Conservation (phyloP, 2,113 vertebrate species). For the Seriola aureovittata region DNA sequence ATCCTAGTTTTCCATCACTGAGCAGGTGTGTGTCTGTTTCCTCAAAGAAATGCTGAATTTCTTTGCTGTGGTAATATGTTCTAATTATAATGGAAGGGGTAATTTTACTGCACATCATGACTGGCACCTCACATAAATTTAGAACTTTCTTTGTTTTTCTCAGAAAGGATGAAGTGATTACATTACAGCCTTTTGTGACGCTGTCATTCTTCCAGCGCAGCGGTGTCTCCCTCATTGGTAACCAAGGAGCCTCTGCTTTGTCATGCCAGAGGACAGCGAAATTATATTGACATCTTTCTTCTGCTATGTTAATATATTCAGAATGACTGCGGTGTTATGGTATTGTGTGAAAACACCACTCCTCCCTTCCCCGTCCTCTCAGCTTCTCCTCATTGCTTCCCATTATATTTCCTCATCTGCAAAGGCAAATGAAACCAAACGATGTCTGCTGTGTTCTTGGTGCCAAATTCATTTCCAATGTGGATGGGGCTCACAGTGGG, state of each 20-base stretch:
- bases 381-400: slow-evolving; percentile 33
- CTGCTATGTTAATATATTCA: slow-evolving; percentile 59
- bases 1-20: neutral
- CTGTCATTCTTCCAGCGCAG: slow-evolving; percentile 59
- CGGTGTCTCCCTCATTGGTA: slow-evolving; percentile 39
- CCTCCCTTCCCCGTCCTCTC: slow-evolving; percentile 13
- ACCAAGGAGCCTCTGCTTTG: slow-evolving; percentile 48
- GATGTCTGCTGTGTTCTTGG: slow-evolving; percentile 44
- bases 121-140: slow-evolving; percentile 43
- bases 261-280: slow-evolving; percentile 48
- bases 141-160: slow-evolving; percentile 51
- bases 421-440: slow-evolving; percentile 47
- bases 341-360: slow-evolving; percentile 36
- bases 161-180: slow-evolving; percentile 57
- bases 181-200: slow-evolving; percentile 69
- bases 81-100: slow-evolving; percentile 34
- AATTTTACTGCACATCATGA: slow-evolving; percentile 9
- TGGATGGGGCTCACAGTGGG: slow-evolving; percentile 53
- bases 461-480: slow-evolving; percentile 62
- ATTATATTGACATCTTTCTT: slow-evolving; percentile 47
- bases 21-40: slow-evolving; percentile 11
- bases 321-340: slow-evolving; percentile 37
- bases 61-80: slow-evolving; percentile 50
- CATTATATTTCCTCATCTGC: slow-evolving; percentile 66
- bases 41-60: neutral